phyloP scores from a whole-genome alignment of 1,140 invertebrate species.

The Orchesella cincta region DNA sequence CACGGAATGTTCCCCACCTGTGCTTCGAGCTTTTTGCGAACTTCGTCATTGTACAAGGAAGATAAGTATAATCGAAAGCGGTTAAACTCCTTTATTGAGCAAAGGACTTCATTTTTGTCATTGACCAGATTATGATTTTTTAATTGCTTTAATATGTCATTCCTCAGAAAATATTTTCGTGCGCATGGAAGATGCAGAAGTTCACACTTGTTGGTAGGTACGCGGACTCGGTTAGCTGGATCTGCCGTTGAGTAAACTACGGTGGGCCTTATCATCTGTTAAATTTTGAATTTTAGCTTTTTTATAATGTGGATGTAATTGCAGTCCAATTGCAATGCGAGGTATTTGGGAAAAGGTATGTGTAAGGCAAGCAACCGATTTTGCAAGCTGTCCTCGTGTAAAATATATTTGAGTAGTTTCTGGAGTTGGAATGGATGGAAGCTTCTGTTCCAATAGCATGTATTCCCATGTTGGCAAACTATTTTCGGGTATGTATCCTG shows the following conservation, averaged over 20 bases:
- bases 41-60: not conserved
- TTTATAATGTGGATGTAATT: too few species aligned
- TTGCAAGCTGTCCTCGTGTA: not conserved
- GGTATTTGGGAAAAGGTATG: too few species aligned
- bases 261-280: too few species aligned
- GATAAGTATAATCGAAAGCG: not conserved
- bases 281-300: too few species aligned
- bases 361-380: too few species aligned
- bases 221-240: not conserved
- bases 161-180: not conserved
- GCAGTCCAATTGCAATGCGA: too few species aligned
- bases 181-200: not conserved
- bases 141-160: not conserved
- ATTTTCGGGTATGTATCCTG: not conserved
- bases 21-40: not conserved
- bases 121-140: not conserved
- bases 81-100: constrained; percentile 1
- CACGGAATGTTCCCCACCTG: too few species aligned
- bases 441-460: not conserved
- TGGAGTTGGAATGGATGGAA: not conserved
- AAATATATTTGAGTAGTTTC: too few species aligned
- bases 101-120: not conserved
- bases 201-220: not conserved
- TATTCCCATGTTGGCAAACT: not conserved
- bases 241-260: not conserved